Evolutionary conservation across 2,888 invertebrate species (phyloP), one percentile per base, ranked within the genome.

Genomic region (Mesorhabditis spiculigera): DNA sequence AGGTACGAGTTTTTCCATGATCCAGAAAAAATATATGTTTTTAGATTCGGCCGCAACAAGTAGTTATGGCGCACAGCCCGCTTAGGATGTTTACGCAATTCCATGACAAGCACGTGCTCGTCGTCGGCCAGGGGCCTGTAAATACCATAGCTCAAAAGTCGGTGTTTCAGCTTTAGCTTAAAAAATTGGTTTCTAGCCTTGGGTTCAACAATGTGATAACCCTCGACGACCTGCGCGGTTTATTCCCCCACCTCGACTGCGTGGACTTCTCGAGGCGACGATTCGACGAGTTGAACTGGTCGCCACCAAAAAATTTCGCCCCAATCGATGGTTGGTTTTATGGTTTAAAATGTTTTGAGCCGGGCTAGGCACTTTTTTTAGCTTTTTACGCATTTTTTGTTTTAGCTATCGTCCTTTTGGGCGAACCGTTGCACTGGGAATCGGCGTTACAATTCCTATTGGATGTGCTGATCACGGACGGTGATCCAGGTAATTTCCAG

Each of bases 391-490:
- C 3, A 13, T 13, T 65, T 67, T 44, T 58, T 44, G 66, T 74
- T 79, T 13, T 67, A 88, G 90, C 89, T 65, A 87, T 91, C 43
- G 87, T 91, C 72, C 86, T 91, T 68, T 89, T 91, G 78, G 91
- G 90, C n/a, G 91, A 91, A 78, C 91, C 91, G 2, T 87, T 89
- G 45, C 87, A 88, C 81, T 91, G 91, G 91, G 91, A 91, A 86
- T 90, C 90, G 3, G 88, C 89, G n/a, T 87, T 89, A 45, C 91
- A 91, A 85, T 84, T 91, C 41, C 87, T 91, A 73, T 86, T 90
- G 42, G 91, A 91, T 84, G 87, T 90, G 58, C 83, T 91, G 43
- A 85, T 91, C 85, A 90, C 90, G 1, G 87, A 90, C 1, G 85
- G 85, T 63, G 66, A 41, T 63, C n/a, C n/a, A 1, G 16, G 41